phyloP scores from a whole-genome alignment of 2,888 invertebrate genomes.

The Chloromyia formosa region DNA sequence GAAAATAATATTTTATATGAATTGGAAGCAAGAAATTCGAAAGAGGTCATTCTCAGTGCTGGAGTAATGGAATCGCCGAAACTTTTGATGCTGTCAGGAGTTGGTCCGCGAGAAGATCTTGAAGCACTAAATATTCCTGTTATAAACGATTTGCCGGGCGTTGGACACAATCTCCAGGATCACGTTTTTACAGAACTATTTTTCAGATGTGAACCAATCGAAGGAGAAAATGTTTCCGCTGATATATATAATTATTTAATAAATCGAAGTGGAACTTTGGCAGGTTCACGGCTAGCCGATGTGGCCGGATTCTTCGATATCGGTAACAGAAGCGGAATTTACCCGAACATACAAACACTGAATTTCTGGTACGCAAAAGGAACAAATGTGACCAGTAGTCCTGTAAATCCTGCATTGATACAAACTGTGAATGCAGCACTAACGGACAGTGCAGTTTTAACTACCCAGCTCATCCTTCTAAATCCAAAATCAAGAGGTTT shows the following conservation, averaged over 20 bases:
- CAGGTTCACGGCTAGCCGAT: constrained; percentile 55
- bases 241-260: constrained; percentile 59
- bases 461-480: constrained; percentile 60
- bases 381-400: background rate
- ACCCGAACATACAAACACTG: constrained; percentile 67
- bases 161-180: constrained; percentile 82
- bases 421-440: background rate
- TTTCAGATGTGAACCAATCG: constrained; percentile 48
- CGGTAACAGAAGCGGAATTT: constrained; percentile 54
- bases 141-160: constrained; percentile 65
- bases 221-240: constrained; percentile 52
- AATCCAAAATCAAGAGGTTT: constrained; percentile 68
- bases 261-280: constrained; percentile 54
- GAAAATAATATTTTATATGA: constrained; percentile 31
- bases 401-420: background rate
- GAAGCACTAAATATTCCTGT: constrained; percentile 51
- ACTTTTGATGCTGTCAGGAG: constrained; percentile 55
- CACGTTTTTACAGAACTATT: constrained; percentile 70
- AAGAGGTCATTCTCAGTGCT: constrained; percentile 56
- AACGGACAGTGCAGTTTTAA: background rate
- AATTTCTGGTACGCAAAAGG: constrained; percentile 58
- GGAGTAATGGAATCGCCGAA: constrained; percentile 56
- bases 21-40: constrained; percentile 49
- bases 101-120: constrained; percentile 54
- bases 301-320: constrained; percentile 66